A percentile compares a stretch with the other conserved stretches of the same genome.
Evolutionary conservation across 2,113 vertebrate genomes (phyloP).

Genomic region (Oxygymnocypris stewartii): DNA sequence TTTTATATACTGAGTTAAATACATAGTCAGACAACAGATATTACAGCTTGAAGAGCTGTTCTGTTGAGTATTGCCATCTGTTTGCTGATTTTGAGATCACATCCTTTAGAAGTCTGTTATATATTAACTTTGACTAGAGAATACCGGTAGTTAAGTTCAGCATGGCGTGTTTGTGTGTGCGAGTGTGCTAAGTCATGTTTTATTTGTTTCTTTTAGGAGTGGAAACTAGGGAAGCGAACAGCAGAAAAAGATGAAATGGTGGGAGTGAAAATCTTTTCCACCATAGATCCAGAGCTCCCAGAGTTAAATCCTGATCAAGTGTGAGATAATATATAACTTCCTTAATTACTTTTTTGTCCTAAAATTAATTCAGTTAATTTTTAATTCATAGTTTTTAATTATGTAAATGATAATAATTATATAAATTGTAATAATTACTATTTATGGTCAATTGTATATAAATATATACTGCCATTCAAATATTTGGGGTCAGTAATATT

Average conservation of each 20-base stretch:
- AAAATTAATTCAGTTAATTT: background rate
- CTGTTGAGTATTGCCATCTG: background rate
- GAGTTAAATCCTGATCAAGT: constrained; percentile 83
- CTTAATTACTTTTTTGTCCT: background rate
- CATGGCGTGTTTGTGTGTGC: background rate
- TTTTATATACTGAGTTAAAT: background rate
- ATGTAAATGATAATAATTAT: background rate
- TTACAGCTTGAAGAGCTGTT: background rate
- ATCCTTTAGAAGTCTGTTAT: background rate
- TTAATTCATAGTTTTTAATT: background rate
- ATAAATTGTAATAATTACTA: background rate
- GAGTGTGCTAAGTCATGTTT: background rate
- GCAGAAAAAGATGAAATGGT: constrained; percentile 85
- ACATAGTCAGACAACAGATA: background rate
- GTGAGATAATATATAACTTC: constrained; percentile 66
- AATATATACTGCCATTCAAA: too few relatives aligned
- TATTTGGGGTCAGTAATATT: too few relatives aligned
- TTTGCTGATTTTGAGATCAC: constrained; percentile 1
- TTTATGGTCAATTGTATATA: too few relatives aligned
- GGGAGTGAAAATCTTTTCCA: constrained; percentile 83
- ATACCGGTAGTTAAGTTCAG: background rate
- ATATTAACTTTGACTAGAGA: background rate
- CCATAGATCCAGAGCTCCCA: constrained; percentile 82
- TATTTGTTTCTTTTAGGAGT: constrained; percentile 72
- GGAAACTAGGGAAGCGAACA: constrained; percentile 87